phyloP scores from a whole-genome alignment of 2,888 invertebrate species.

The Drosophila limbata region DNA sequence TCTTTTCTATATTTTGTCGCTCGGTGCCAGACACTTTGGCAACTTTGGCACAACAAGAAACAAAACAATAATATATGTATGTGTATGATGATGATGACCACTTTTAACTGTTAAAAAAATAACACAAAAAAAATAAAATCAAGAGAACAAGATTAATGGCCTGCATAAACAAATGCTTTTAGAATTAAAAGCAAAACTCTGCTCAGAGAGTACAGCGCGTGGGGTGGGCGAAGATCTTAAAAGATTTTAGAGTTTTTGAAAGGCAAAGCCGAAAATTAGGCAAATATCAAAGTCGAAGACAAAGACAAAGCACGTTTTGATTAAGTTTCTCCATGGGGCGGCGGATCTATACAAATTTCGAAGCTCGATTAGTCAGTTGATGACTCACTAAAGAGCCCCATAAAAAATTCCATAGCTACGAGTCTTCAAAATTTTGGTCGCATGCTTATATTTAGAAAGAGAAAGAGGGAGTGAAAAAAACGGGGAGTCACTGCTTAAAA shows the following conservation, averaged over 20 bases:
- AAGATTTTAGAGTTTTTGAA: constrained; percentile 7
- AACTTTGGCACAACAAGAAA: constrained; percentile 31
- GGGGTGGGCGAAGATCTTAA: constrained; percentile 19
- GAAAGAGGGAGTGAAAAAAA: neutral
- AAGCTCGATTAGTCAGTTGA: constrained; percentile 8
- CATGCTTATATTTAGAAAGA: neutral
- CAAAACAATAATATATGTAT: constrained; percentile 1
- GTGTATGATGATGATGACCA: constrained; percentile 38
- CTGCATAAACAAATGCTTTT: constrained; percentile 56
- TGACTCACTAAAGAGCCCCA: constrained; percentile 29
- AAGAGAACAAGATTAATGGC: constrained; percentile 63
- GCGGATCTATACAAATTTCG: constrained; percentile 13
- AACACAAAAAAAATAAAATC: constrained; percentile 27
- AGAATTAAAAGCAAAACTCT: constrained; percentile 54
- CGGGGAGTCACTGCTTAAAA: constrained; percentile 21
- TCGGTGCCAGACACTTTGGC: constrained; percentile 66
- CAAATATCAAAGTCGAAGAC: constrained; percentile 13
- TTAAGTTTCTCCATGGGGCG: constrained; percentile 31
- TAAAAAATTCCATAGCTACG: constrained; percentile 10
- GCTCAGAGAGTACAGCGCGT: constrained; percentile 23
- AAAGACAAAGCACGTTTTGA: constrained; percentile 34
- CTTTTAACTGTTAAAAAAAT: constrained; percentile 58
- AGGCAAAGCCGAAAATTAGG: constrained; percentile 28
- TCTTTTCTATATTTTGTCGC: constrained; percentile 56
- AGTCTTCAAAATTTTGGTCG: neutral